Evolutionary conservation across 2,113 vertebrate species (phyloP).

Genomic region (Artemisiospiza belli): DNA sequence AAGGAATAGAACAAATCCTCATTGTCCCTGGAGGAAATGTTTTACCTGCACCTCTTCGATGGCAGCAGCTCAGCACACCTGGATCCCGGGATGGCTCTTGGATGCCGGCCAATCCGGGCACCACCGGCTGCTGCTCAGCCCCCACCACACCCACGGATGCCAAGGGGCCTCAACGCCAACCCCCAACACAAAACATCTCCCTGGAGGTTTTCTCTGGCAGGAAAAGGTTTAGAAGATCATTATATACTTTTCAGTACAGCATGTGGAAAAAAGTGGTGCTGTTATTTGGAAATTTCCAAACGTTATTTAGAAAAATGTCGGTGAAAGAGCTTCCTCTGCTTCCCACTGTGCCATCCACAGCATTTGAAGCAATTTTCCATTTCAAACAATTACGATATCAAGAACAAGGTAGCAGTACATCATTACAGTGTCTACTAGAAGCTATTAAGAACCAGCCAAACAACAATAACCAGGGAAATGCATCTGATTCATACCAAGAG

Average conservation of each 20-base stretch:
- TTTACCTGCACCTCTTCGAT: not conserved
- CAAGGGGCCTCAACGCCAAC: rapidly evolving
- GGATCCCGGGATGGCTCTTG: rapidly evolving
- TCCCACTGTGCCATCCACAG: not conserved
- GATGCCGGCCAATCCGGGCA: rapidly evolving
- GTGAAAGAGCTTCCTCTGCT: not conserved
- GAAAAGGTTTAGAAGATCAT: not conserved
- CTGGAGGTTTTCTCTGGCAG: not conserved
- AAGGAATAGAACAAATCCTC: not conserved
- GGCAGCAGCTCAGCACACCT: not conserved
- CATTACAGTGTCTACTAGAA: constrained; percentile 3
- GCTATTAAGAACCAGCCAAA: not conserved
- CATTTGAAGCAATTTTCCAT: not conserved
- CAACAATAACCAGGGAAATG: not conserved
- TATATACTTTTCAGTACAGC: not conserved
- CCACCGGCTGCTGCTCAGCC: not conserved
- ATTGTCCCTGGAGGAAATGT: rapidly evolving
- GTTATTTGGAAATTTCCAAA: not conserved
- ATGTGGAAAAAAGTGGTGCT: not conserved
- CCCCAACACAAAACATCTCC: not conserved
- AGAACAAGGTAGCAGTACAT: not conserved
- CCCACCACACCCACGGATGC: rapidly evolving
- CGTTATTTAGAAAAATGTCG: not conserved
- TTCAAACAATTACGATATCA: constrained; percentile 1
- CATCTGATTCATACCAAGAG: not conserved